phyloP scores from a whole-genome alignment of 2,797 vertebrate species.

The Bovichtus diacanthus region DNA sequence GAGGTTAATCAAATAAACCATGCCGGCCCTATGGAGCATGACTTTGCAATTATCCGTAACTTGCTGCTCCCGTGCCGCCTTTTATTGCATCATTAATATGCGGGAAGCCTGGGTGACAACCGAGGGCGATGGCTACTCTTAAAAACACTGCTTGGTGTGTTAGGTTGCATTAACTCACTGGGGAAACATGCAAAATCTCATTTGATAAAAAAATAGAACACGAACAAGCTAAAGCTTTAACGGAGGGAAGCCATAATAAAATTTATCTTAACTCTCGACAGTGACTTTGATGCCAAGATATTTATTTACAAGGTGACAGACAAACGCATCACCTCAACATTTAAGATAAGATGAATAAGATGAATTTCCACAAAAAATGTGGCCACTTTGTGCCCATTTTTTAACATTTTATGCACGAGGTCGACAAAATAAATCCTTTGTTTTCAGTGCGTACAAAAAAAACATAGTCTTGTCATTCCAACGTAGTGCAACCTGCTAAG shows the following conservation, averaged over 20 bases:
- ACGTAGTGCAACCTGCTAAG: not conserved
- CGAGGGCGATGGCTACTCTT: slow-evolving; percentile 16
- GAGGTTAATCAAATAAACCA: slow-evolving; percentile 75
- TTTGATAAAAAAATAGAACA: not conserved
- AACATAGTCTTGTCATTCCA: not conserved
- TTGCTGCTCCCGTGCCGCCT: slow-evolving; percentile 46
- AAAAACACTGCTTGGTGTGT: slow-evolving; percentile 12
- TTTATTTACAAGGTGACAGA: slow-evolving; percentile 24
- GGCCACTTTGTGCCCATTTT: not conserved
- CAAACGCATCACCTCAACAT: not conserved
- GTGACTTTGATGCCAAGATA: slow-evolving; percentile 4
- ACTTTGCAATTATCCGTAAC: slow-evolving; percentile 67
- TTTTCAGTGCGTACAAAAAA: too few relatives aligned
- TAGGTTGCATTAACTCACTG: not conserved
- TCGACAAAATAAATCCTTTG: too few relatives aligned
- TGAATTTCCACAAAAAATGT: slow-evolving; percentile 6
- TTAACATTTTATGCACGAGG: not conserved
- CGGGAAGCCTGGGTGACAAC: slow-evolving; percentile 32
- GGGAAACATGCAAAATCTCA: not conserved
- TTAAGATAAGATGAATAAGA: too few relatives aligned
- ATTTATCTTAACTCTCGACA: not conserved
- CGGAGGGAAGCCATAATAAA: not conserved
- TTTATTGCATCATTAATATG: slow-evolving; percentile 68
- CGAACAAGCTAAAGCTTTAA: not conserved
- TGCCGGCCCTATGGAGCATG: slow-evolving; percentile 41